Evolutionary conservation across 2,888 invertebrate genomes (phyloP).

Genomic region (Cerastis rubricosa): DNA sequence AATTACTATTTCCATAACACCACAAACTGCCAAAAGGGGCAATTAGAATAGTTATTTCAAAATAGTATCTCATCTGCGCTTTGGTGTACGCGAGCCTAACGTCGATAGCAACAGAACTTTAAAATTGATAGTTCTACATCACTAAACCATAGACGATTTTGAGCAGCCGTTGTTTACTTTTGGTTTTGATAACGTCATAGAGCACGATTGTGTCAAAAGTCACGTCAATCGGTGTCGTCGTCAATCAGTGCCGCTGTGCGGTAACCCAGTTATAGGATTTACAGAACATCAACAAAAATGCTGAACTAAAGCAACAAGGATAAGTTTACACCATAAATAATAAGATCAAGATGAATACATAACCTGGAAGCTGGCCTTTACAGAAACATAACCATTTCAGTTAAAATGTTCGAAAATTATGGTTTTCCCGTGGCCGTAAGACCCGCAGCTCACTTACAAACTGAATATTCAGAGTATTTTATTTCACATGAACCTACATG

Average conservation of each 20-base stretch:
- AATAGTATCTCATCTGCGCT: no score
- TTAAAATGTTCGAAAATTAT: not conserved
- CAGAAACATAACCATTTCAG: not conserved
- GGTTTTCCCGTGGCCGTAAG: not conserved
- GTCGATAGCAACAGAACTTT: not conserved
- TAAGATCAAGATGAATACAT: not conserved
- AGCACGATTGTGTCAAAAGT: not conserved
- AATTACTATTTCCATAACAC: no score
- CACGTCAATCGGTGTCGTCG: no score
- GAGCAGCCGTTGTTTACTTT: not conserved
- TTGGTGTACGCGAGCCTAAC: not conserved
- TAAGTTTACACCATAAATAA: not conserved
- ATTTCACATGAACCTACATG: not conserved
- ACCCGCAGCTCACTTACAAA: not conserved
- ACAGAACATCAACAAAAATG: not conserved
- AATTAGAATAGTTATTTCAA: no score
- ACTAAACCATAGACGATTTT: constrained; percentile 1
- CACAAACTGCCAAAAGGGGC: no score
- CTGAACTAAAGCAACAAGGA: not conserved
- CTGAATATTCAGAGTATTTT: not conserved
- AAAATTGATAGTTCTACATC: not conserved
- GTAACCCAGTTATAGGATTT: not conserved
- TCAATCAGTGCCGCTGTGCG: no score
- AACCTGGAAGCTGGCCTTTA: not conserved
- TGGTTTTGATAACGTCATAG: not conserved